Percentiles rank a stretch among this genome's conserved stretches.
These are phyloP conservation scores for Odontesthes bonariensis DNA, from an alignment of 2,113 vertebrate genomes.

Conservation along the genomic window DNA sequence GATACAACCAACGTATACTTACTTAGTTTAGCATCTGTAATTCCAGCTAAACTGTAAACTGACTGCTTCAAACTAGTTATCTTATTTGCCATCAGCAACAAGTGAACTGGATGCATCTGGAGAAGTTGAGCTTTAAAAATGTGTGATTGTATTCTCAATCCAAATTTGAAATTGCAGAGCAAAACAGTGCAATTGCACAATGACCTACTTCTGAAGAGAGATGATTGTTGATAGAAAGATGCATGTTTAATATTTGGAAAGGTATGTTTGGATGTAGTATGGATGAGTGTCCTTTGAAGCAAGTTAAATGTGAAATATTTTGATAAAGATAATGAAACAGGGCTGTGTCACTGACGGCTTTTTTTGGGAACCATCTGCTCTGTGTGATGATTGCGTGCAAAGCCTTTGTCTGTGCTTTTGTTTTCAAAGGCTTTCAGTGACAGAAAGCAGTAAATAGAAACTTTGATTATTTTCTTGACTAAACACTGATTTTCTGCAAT, in stretches of 20 bases:
- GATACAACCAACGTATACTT: conserved; percentile 43
- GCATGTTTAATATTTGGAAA: conserved; percentile 41
- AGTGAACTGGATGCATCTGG: conserved; percentile 56
- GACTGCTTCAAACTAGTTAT: conserved; percentile 42
- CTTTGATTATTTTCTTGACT: conserved; percentile 8
- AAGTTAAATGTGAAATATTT: conserved; percentile 59
- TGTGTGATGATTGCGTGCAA: conserved; percentile 38
- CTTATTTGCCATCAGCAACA: conserved; percentile 40
- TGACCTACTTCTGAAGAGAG: conserved; percentile 39
- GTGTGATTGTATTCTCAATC: conserved; percentile 40
- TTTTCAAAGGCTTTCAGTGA: conserved; percentile 43
- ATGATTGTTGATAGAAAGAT: conserved; percentile 44
- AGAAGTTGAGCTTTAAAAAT: conserved; percentile 27
- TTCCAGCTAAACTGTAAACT: conserved; percentile 49
- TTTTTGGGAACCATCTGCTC: conserved; percentile 43
- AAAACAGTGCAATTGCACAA: conserved; percentile 30
- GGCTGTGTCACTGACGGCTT: conserved; percentile 25
- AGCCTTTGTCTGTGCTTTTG: conserved; percentile 36
- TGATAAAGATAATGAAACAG: conserved; percentile 39
- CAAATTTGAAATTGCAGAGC: conserved; percentile 31
- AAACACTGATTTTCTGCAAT: conserved; percentile 41
- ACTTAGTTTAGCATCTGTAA: conserved; percentile 53
- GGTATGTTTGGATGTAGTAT: conserved; percentile 41
- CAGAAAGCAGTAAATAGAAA: conserved; percentile 26
- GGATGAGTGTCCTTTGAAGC: conserved; percentile 36